Percentiles rank a stretch among this genome's conserved stretches.
Conservation (phyloP, 1,140 invertebrate genomes). For the Zophobas atratus region DNA sequence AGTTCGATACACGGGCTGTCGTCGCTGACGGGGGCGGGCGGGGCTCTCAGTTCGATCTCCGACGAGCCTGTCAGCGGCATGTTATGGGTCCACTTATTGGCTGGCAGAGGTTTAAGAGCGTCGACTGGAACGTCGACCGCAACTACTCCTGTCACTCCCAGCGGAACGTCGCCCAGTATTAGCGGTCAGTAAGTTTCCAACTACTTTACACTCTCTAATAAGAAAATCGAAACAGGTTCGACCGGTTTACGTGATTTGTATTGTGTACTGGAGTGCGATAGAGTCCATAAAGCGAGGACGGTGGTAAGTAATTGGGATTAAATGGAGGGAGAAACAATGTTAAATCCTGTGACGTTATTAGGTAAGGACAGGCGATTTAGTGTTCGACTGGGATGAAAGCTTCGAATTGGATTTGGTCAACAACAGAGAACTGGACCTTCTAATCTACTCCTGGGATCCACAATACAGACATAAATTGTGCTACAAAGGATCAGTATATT, state of each 20-base stretch:
- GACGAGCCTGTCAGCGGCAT: slow-evolving; percentile 87
- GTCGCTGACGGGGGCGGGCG: slow-evolving; percentile 64
- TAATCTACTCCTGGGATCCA: slow-evolving; percentile 99
- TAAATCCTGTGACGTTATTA: slow-evolving; percentile 58
- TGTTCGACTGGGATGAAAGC: slow-evolving; percentile 99
- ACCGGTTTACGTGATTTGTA: slow-evolving; percentile 89
- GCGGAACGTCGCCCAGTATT: slow-evolving; percentile 65
- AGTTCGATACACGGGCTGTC: slow-evolving; percentile 64
- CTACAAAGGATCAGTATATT: slow-evolving; percentile 91
- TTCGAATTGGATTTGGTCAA: slow-evolving; percentile 97
- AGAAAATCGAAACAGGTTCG: slow-evolving; percentile 65
- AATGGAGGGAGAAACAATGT: slow-evolving; percentile 37
- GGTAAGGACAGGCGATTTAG: slow-evolving; percentile 95
- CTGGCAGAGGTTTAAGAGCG: slow-evolving; percentile 89
- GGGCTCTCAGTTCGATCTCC: slow-evolving; percentile 64
- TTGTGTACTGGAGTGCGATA: slow-evolving; percentile 96
- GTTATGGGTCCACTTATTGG: slow-evolving; percentile 91
- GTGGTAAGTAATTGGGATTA: slow-evolving; percentile 75
- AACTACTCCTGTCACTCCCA: slow-evolving; percentile 77
- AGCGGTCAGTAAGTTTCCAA: slow-evolving; percentile 54
- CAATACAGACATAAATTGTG: slow-evolving; percentile 95
- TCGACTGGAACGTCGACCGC: slow-evolving; percentile 79
- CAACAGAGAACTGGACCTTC: slow-evolving; percentile 93
- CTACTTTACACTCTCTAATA: neutral
- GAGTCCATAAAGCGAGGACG: slow-evolving; percentile 97